Percentiles rank a stretch among this genome's conserved stretches.
These are phyloP conservation scores for Leptoteleia sp. DNA, from an alignment of 1,140 invertebrate genomes.

Conservation along the genomic window DNA sequence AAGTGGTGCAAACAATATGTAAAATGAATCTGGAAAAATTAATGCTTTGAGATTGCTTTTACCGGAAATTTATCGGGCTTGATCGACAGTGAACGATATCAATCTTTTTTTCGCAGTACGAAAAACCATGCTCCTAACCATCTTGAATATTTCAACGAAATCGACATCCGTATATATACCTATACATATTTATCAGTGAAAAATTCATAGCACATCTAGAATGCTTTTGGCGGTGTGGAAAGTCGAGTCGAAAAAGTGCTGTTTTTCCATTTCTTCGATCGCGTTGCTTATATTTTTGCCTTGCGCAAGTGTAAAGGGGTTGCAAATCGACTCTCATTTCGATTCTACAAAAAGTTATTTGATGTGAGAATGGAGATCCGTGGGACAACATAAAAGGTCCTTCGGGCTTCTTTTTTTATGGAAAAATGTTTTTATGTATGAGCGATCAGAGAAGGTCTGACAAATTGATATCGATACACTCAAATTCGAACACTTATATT, in stretches of 20 bases:
- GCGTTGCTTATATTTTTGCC: slow-evolving; percentile 49
- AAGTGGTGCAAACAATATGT: not conserved
- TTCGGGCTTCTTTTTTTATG: slow-evolving; percentile 14
- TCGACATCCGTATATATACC: slow-evolving; percentile 42
- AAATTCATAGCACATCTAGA: slow-evolving; percentile 57
- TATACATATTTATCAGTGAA: slow-evolving; percentile 59
- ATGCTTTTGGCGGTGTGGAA: slow-evolving; percentile 54
- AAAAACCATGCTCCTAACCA: slow-evolving; percentile 46
- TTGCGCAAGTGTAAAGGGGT: slow-evolving; percentile 21
- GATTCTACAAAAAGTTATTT: slow-evolving; percentile 41
- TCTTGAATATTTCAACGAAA: slow-evolving; percentile 64
- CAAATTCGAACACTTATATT: slow-evolving; percentile 11
- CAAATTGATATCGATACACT: slow-evolving; percentile 30
- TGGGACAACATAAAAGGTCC: slow-evolving; percentile 10
- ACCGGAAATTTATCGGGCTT: slow-evolving; percentile 27
- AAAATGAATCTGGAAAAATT: slow-evolving; percentile 7
- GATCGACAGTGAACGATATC: slow-evolving; percentile 38
- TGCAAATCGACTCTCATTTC: slow-evolving; percentile 40
- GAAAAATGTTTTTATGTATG: slow-evolving; percentile 32
- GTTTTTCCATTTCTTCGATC: slow-evolving; percentile 43
- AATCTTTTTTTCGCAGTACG: slow-evolving; percentile 44
- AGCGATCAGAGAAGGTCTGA: slow-evolving; percentile 15
- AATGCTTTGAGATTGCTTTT: slow-evolving; percentile 31
- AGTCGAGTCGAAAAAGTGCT: slow-evolving; percentile 36
- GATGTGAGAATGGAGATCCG: slow-evolving; percentile 23